phyloP scores from a whole-genome alignment of 92 coral and sea anemone species.

The Anthopleura xanthogrammica region DNA sequence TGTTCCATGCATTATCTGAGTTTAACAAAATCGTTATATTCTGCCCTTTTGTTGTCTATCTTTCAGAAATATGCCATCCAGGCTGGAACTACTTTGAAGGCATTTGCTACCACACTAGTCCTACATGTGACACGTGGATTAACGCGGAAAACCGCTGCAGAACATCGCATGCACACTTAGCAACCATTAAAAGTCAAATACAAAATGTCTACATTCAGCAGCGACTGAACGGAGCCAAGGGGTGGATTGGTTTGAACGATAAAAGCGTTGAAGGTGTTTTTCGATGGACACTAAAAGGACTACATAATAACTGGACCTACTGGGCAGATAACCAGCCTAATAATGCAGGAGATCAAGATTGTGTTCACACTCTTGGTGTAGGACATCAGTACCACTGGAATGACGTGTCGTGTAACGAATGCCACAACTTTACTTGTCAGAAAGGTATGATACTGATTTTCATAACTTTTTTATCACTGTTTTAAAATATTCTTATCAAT shows the following conservation, averaged over 20 bases:
- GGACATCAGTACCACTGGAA: constrained; percentile 49
- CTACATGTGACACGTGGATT: constrained; percentile 50
- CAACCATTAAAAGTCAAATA: constrained; percentile 41
- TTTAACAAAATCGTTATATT: no score
- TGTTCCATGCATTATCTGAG: no score
- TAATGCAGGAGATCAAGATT: constrained; percentile 37
- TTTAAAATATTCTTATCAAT: no score
- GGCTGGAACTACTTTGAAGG: constrained; percentile 69
- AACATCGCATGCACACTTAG: constrained; percentile 31
- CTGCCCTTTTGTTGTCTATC: neutral
- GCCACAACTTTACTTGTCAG: constrained; percentile 51
- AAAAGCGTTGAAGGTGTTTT: constrained; percentile 36
- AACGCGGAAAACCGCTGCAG: constrained; percentile 46
- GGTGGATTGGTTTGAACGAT: constrained; percentile 58
- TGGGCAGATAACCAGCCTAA: constrained; percentile 40
- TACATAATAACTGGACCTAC: neutral
- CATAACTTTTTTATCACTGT: neutral
- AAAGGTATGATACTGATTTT: constrained; percentile 32
- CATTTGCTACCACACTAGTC: constrained; percentile 59
- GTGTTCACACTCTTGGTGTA: constrained; percentile 62
- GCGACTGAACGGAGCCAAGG: constrained; percentile 52
- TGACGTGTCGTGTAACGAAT: constrained; percentile 51
- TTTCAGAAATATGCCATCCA: constrained; percentile 56
- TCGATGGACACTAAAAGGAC: constrained; percentile 13
- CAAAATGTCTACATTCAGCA: constrained; percentile 62